Evolutionary conservation across 2,797 vertebrate species (phyloP), one percentile per base, ranked within the genome.

Genomic region (Sphaeramia orbicularis): DNA sequence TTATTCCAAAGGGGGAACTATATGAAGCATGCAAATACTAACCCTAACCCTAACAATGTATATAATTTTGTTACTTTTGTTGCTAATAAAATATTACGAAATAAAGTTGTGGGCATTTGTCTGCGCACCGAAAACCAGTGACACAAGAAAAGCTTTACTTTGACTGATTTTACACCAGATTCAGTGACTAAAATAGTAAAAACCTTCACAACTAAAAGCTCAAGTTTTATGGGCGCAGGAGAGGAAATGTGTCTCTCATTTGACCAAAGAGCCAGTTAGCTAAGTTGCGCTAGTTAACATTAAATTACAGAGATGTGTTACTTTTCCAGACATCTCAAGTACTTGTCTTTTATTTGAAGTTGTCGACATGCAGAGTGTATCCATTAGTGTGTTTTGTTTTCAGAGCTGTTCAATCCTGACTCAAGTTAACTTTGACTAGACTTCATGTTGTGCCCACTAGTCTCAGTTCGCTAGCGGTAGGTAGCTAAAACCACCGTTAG

Each of bases 401-500:
- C 0, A 1, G 36, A 7, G 0, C 13, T 18, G 24, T 13, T 54
- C 11, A 37, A 3, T 0, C 0, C 19, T 0, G 27, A 21, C 8
- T 5, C 4, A 41, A 10, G 4, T 35, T 44, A 42, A 44, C 16
- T 56, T 30, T 19, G 14, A 11, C n/a, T 7, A 59, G 2, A 2
- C 5, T 41, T 18, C 18, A 38, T 41, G 1, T n/a, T 6, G 19
- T 14, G 36, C 38, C 19, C 12, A 10, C 40, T 4, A 13, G 14
- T 36, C 21, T n/a, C 19, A 11, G 30, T 13, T 59, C 15, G 68
- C 24, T 58, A 63, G 64, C 64, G 15, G 44, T 8, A 16, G 14
- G 43, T 55, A 67, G 78, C 82, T 50, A 15, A 62, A 53, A 42
- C 65, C 52, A 55, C 65, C 53, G 63, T 74, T 72, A 75, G 80